Evolutionary conservation across 2,797 vertebrate species (phyloP).

Genomic region (Lycodopsis pacificus): DNA sequence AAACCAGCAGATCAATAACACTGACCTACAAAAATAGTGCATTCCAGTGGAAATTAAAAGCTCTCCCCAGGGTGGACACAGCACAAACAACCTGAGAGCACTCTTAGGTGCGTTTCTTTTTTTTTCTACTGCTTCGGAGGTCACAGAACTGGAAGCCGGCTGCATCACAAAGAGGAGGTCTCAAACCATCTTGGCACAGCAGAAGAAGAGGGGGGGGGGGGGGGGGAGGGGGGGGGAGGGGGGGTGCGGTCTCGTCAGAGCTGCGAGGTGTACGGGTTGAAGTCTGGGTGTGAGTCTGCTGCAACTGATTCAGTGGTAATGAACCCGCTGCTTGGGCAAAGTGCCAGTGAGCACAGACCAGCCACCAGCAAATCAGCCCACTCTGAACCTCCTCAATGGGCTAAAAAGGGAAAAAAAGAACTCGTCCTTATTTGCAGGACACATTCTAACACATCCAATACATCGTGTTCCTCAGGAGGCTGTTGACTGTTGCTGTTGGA

Average conservation of each 20-base stretch:
- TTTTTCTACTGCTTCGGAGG: conserved; percentile 18
- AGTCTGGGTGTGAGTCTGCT: conserved; percentile 73
- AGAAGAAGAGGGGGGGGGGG: neutral
- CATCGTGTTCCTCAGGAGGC: conserved; percentile 4
- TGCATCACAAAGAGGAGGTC: conserved; percentile 28
- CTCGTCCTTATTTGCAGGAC: neutral
- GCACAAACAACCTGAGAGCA: conserved; percentile 15
- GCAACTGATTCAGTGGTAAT: conserved; percentile 70
- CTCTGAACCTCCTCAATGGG: neutral
- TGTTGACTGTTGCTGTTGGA: neutral
- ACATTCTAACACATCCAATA: neutral
- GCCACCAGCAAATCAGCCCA: conserved; percentile 34
- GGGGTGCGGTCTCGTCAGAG: conserved; percentile 21
- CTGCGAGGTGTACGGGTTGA: conserved; percentile 57
- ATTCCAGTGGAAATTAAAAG: neutral
- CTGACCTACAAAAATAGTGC: conserved; percentile 14
- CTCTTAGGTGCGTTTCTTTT: neutral
- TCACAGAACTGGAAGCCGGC: conserved; percentile 23
- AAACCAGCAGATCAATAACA: conserved; percentile 13
- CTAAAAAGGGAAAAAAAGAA: too few species aligned
- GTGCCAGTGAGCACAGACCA: conserved; percentile 51
- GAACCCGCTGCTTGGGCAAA: conserved; percentile 54
- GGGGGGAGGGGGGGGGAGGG: neutral
- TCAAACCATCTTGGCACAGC: conserved; percentile 41
- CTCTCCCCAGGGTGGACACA: neutral